Percentiles rank a stretch among this genome's conserved stretches.
Conservation (phyloP, 2,797 vertebrate genomes). For the Tragelaphus eurycerus region DNA sequence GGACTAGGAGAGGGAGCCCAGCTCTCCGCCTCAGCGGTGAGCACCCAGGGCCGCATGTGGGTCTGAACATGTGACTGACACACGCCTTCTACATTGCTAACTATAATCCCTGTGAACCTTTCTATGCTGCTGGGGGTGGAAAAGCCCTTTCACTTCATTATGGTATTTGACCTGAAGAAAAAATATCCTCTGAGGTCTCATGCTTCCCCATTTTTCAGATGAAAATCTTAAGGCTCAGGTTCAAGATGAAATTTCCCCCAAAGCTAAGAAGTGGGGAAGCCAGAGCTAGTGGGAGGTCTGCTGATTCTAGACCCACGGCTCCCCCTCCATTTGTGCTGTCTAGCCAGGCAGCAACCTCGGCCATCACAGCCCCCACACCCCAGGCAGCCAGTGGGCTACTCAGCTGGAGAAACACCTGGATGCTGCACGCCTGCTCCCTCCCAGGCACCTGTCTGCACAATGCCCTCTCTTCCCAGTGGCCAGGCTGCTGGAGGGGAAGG, state of each 20-base stretch:
- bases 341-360: background rate
- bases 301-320: background rate
- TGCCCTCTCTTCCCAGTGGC: background rate
- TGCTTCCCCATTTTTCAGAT: background rate
- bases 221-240: background rate
- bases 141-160: background rate
- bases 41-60: background rate
- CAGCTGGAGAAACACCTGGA: background rate
- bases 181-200: background rate
- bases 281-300: background rate
- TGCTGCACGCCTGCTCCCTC: background rate
- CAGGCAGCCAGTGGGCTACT: background rate
- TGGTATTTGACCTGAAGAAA: background rate
- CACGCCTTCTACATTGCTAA: fast-evolving
- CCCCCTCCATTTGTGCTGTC: background rate
- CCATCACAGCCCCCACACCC: background rate
- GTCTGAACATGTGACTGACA: background rate
- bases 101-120: background rate
- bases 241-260: background rate
- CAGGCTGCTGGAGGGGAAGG: background rate
- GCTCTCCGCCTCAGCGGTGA: background rate
- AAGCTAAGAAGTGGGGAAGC: background rate
- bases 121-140: background rate
- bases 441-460: background rate
- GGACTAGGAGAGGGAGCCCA: background rate